phyloP scores from a whole-genome alignment of 2,113 vertebrate genomes.

The Ceuthmochares aereus region DNA sequence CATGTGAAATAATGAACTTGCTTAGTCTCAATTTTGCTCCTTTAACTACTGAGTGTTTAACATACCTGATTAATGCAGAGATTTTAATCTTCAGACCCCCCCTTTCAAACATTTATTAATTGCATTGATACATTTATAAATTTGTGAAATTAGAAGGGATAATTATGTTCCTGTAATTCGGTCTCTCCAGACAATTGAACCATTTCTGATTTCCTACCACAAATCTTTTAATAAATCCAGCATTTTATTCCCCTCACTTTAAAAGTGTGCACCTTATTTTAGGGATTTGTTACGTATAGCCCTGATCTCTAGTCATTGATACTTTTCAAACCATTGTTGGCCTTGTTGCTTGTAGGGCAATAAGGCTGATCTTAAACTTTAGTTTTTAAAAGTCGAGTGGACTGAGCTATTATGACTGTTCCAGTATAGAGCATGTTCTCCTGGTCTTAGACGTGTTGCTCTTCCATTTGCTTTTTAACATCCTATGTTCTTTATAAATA shows the following conservation, averaged over 20 bases:
- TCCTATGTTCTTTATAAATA: not conserved
- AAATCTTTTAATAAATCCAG: not conserved
- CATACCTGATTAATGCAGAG: slow-evolving; percentile 20
- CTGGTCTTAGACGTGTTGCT: not conserved
- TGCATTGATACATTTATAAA: not conserved
- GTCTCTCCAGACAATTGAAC: not conserved
- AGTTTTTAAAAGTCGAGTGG: not conserved
- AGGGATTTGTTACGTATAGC: not conserved
- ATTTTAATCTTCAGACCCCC: slow-evolving; percentile 10
- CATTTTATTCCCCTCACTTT: not conserved
- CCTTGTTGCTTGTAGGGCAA: not conserved
- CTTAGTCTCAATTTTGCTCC: not conserved
- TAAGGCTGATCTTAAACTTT: not conserved
- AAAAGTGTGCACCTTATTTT: not conserved
- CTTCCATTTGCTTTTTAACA: not conserved
- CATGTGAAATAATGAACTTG: not conserved
- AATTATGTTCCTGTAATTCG: not conserved
- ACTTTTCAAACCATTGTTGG: not conserved
- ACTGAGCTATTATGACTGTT: not conserved
- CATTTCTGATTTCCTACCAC: not conserved
- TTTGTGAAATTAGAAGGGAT: slow-evolving; percentile 9
- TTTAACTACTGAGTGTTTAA: not conserved
- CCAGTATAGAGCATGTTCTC: not conserved
- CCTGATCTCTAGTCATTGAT: not conserved
- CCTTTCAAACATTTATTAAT: slow-evolving; percentile 18